Evolutionary conservation across 1,140 invertebrate genomes (phyloP).

Genomic region (Nephila pilipes): DNA sequence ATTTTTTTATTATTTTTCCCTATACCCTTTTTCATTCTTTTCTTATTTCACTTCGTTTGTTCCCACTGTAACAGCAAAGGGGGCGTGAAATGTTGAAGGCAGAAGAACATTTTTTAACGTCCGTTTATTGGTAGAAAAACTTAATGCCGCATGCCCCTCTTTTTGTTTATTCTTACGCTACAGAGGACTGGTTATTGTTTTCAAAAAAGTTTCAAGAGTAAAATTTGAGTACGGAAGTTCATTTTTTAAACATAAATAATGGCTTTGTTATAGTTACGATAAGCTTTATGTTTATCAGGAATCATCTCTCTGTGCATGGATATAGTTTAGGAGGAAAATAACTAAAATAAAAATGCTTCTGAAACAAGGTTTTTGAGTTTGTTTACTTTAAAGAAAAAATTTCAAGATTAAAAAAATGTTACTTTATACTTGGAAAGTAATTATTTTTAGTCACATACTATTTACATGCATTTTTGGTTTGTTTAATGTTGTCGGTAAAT

Average conservation of each 20-base stretch:
- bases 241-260: conserved; percentile 9
- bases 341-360: not conserved
- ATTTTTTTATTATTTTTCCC: not conserved
- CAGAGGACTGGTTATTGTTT: conserved; percentile 18
- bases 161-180: conserved; percentile 31
- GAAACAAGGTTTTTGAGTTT: not conserved
- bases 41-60: conserved; percentile 32
- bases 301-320: not conserved
- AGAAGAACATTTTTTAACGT: conserved; percentile 23
- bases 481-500: too few species aligned
- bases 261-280: not conserved
- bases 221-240: conserved; percentile 31
- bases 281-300: conserved; percentile 5
- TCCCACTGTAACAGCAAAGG: conserved; percentile 16
- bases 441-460: not conserved
- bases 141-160: not conserved
- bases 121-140: conserved; percentile 47
- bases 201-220: conserved; percentile 15
- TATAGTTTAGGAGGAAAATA: not conserved
- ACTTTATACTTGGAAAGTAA: not conserved
- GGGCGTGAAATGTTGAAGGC: conserved; percentile 23
- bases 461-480: too few species aligned
- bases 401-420: not conserved
- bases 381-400: not conserved
- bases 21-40: not conserved